Evolutionary conservation across 2,888 invertebrate species (phyloP), one percentile per base, ranked within the genome.

Genomic region (Myopa tessellatipennis): DNA sequence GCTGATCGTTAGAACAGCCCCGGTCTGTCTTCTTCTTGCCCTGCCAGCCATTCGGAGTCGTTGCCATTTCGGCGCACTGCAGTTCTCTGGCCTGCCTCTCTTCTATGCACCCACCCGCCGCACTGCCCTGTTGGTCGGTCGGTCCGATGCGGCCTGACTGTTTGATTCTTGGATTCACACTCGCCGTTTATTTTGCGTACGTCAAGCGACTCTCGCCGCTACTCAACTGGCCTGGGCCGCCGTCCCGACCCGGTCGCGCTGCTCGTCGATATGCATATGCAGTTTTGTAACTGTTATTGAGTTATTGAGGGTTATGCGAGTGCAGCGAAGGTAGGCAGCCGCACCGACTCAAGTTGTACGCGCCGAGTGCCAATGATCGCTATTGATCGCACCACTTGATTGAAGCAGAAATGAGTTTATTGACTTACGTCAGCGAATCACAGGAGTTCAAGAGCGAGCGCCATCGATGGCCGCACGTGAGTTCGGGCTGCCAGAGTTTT

Each of bases 251-350:
- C 68, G 50, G 18, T 40, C 34, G 36, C 36, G 12, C 63, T 63
- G 12, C 63, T 12, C 68, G 36, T 38, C 55, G 55, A 74, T 74
- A 58, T 73, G 63, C 73, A 73, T 52, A 36, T 40, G 85, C 85
- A 83, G 85, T 85, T 85, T 85, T 85, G 83, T 85, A 85, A 85
- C 85, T 85, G 85, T 85, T 84, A 82, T 83, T 85, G 84, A 85
- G 85, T 85, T 84, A 82, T 83, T 85, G 84, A 85, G 85, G 85
- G 85, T 82, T 85, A 85, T 82, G 73, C 79, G 83, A 84, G 84
- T 81, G 82, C 81, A 78, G 40, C 40, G 63, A 63, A 45, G 69
- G 61, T 61, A 61, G 63, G 63, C 67, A 69, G 50, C 75, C 40
- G 26, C 45, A 52, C n/a, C 74, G 52, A 72, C 40, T 63, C 65